A percentile compares a stretch with the other conserved stretches of the same genome.
phyloP scores from a whole-genome alignment of 1,140 invertebrate species.

The Drosophila sturtevanti region DNA sequence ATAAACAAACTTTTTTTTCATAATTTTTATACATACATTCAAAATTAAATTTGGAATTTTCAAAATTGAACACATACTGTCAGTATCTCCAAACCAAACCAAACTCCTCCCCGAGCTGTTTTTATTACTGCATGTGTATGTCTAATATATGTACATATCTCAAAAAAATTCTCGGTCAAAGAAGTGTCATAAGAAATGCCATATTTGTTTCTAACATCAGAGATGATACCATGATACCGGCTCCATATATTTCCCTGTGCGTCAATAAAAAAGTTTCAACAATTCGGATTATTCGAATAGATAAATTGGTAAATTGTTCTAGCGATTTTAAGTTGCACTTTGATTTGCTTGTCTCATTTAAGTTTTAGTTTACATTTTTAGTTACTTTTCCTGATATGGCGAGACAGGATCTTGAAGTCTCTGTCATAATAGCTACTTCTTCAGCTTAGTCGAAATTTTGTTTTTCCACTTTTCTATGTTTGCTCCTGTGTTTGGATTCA shows the following conservation, averaged over 20 bases:
- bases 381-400: background rate
- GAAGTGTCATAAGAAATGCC: too few relatives aligned
- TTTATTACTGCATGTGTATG: too few relatives aligned
- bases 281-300: slow-evolving; percentile 4
- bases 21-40: too few relatives aligned
- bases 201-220: too few relatives aligned
- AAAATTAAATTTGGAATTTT: too few relatives aligned
- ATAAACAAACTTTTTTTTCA: too few relatives aligned
- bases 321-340: background rate
- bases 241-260: background rate
- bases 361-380: background rate
- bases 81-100: too few relatives aligned
- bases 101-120: too few relatives aligned
- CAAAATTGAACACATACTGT: too few relatives aligned
- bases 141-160: too few relatives aligned
- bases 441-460: background rate
- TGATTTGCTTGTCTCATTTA: background rate
- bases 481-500: background rate
- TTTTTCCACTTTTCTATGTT: background rate
- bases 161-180: too few relatives aligned
- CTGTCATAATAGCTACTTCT: background rate
- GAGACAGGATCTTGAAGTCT: background rate
- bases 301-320: background rate
- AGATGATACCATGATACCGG: too few relatives aligned
- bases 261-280: background rate